Percentiles rank a stretch among this genome's conserved stretches.
phyloP scores from a whole-genome alignment of 2,797 vertebrate genomes.

The Nothura maculosa region DNA sequence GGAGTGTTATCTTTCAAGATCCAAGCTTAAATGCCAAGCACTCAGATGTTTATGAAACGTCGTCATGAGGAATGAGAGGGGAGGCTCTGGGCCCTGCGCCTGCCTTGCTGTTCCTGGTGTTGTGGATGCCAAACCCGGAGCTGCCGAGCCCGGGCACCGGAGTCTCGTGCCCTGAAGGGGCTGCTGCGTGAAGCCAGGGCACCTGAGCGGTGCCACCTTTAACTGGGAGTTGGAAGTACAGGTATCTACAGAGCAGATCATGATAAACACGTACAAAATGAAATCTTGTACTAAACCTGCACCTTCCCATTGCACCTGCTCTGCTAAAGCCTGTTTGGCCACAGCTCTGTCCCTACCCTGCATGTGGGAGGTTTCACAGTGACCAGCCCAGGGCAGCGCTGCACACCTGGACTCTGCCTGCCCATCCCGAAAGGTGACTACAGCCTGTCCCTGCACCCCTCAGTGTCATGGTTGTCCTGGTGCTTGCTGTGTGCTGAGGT shows the following conservation, averaged over 20 bases:
- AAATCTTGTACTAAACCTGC: fast-evolving
- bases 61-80: neutral
- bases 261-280: fast-evolving
- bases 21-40: neutral
- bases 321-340: neutral
- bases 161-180: fast-evolving
- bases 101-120: fast-evolving
- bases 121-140: neutral
- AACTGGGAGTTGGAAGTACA: neutral
- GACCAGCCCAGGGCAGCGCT: neutral
- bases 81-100: fast-evolving
- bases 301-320: fast-evolving
- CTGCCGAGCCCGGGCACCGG: fast-evolving
- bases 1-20: neutral
- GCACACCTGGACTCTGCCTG: neutral
- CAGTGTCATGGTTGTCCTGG: fast-evolving
- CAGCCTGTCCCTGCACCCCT: neutral
- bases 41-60: fast-evolving
- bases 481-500: fast-evolving
- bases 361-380: fast-evolving
- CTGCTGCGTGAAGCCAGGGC: fast-evolving
- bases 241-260: fast-evolving
- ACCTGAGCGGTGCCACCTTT: fast-evolving
- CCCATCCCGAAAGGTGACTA: fast-evolving
- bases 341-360: neutral